These are phyloP conservation scores for Eulemur mongoz DNA, from an alignment of 2,797 vertebrate species.

Conservation along the genomic window DNA sequence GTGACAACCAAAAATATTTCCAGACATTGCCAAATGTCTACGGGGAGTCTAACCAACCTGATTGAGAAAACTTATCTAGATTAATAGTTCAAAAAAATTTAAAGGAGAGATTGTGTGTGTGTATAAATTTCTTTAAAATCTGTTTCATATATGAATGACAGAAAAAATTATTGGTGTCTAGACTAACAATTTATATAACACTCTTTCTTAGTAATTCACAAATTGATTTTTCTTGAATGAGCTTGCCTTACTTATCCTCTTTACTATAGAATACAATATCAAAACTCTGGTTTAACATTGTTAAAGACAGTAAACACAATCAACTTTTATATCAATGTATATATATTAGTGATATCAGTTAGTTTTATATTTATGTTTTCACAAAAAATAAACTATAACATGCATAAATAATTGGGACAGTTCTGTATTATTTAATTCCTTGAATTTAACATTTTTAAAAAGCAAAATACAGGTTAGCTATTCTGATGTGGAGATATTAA, in stretches of 20 bases:
- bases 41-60: accelerated
- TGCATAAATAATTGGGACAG: not conserved
- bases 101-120: not conserved
- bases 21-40: not conserved
- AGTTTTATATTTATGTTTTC: not conserved
- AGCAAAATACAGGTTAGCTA: not conserved
- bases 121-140: not conserved
- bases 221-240: not conserved
- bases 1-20: not conserved
- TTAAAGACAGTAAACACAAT: not conserved
- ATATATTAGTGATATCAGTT: not conserved
- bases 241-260: not conserved
- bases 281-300: not conserved
- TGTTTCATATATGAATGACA: not conserved
- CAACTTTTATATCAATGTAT: not conserved
- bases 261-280: not conserved
- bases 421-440: not conserved
- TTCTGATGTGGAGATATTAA: not conserved
- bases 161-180: not conserved
- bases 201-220: not conserved
- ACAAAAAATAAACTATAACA: not conserved
- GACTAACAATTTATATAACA: not conserved
- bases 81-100: not conserved
- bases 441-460: not conserved
- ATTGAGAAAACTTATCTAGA: not conserved